phyloP scores from a whole-genome alignment of 2,113 vertebrate genomes.

The Chamaea fasciata region DNA sequence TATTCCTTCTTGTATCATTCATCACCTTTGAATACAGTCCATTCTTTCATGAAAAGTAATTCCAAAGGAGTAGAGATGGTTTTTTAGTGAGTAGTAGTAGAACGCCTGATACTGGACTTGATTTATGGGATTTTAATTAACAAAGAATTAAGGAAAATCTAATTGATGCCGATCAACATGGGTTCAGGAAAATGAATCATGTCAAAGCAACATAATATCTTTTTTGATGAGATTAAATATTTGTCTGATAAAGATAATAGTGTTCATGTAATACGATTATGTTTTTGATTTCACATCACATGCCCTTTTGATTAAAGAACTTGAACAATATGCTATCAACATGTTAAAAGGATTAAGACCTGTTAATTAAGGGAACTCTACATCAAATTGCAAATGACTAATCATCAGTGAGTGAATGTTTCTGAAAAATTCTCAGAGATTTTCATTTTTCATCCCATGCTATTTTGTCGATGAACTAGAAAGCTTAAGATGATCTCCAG shows the following conservation, averaged over 20 bases:
- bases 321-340: constrained; percentile 32
- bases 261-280: constrained; percentile 18
- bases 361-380: constrained; percentile 18
- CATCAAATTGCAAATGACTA: constrained; percentile 17
- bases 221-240: constrained; percentile 39
- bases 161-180: constrained; percentile 10
- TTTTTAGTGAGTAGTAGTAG: neutral
- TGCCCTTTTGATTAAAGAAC: constrained; percentile 39
- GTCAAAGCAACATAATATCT: constrained; percentile 27
- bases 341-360: constrained; percentile 13
- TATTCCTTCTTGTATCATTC: neutral
- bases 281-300: constrained; percentile 10
- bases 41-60: neutral
- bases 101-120: neutral
- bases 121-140: constrained; percentile 26
- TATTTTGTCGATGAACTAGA: neutral
- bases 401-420: neutral
- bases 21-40: neutral
- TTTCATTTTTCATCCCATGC: neutral
- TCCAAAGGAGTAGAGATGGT: neutral
- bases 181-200: neutral
- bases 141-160: constrained; percentile 20
- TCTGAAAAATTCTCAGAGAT: neutral
- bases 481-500: neutral
- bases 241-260: constrained; percentile 28